Percentiles rank a stretch among this genome's conserved stretches.
phyloP scores from a whole-genome alignment of 2,113 vertebrate species.

The Guaruba guarouba region DNA sequence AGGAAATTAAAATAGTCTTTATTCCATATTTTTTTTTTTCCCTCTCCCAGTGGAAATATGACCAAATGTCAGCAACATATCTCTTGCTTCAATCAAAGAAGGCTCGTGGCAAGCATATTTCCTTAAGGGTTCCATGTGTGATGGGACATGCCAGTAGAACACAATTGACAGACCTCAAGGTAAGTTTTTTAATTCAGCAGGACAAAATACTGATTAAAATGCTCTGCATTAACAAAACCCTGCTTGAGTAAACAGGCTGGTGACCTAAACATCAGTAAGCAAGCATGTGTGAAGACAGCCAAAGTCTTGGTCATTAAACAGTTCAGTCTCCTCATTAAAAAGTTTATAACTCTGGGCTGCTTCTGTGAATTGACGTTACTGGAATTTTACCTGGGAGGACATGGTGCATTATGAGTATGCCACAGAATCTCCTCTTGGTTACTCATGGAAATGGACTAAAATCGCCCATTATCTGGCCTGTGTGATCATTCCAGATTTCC shows the following conservation, averaged over 20 bases:
- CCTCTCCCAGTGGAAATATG: constrained; percentile 84
- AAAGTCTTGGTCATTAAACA: neutral
- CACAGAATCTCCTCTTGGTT: neutral
- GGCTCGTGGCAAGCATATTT: constrained; percentile 79
- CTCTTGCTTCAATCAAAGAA: constrained; percentile 91
- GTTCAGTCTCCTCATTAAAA: neutral
- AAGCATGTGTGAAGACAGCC: neutral
- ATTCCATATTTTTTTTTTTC: neutral
- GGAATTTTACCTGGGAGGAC: neutral
- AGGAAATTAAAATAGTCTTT: neutral
- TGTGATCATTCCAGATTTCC: neutral
- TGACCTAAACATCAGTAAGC: neutral
- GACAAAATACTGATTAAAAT: neutral
- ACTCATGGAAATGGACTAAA: neutral
- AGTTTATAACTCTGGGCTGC: neutral
- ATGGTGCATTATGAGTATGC: accelerated
- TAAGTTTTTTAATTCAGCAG: constrained; percentile 31
- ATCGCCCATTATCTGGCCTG: neutral
- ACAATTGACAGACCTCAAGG: constrained; percentile 67
- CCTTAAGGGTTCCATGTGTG: constrained; percentile 60
- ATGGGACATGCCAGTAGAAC: neutral
- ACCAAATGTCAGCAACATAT: constrained; percentile 88
- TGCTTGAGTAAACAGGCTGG: neutral
- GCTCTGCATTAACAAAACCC: neutral
- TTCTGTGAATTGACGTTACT: neutral